phyloP scores from a whole-genome alignment of 2,888 invertebrate genomes.

The Belgica antarctica region DNA sequence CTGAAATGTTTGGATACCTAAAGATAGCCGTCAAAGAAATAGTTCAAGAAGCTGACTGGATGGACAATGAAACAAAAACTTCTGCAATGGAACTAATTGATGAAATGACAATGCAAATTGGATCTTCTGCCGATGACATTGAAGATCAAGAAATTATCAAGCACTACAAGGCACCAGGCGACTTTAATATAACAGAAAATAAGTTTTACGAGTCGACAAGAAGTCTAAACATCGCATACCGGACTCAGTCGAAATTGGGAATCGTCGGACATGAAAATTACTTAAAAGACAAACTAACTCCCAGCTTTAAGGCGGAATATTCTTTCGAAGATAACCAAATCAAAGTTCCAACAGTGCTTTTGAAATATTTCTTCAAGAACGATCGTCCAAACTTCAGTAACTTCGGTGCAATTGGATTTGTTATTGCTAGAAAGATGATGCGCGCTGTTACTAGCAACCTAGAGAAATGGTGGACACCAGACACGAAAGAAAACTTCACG shows the following conservation, averaged over 20 bases:
- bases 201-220: too few species aligned
- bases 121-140: conserved; percentile 29
- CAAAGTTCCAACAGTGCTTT: too few species aligned
- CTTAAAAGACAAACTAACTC: too few species aligned
- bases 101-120: conserved; percentile 35
- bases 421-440: conserved; percentile 54
- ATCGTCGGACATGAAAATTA: too few species aligned
- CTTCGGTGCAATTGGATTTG: conserved; percentile 47
- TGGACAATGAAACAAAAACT: conserved; percentile 17
- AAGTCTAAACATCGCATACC: too few species aligned
- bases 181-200: too few species aligned
- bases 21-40: conserved; percentile 33
- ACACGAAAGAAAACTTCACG: conserved; percentile 45
- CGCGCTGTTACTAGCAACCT: conserved; percentile 45
- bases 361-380: background rate
- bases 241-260: too few species aligned
- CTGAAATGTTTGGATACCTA: conserved; percentile 19
- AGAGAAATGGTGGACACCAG: conserved; percentile 47
- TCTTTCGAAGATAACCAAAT: too few species aligned
- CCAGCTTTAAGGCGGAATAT: too few species aligned
- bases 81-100: conserved; percentile 7
- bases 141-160: too few species aligned
- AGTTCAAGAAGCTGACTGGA: conserved; percentile 36
- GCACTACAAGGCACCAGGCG: too few species aligned
- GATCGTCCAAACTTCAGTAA: conserved; percentile 45